Conservation (phyloP, 2,888 invertebrate genomes). For the Zygogramma bicolorata region DNA sequence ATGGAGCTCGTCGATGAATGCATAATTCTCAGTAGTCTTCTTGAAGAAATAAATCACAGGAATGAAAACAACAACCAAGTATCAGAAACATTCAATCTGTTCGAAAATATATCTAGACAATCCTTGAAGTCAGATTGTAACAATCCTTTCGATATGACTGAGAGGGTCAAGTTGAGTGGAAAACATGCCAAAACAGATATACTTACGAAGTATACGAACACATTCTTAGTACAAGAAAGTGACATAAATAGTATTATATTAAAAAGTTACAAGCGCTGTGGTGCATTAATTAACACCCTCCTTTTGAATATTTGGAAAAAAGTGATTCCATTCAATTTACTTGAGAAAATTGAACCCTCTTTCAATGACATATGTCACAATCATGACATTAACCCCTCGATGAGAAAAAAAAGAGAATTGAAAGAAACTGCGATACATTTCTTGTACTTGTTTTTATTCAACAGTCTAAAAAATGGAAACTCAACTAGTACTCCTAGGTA, state of each 20-base stretch:
- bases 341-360: constrained; percentile 15
- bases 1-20: constrained; percentile 45
- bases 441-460: constrained; percentile 46
- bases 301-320: constrained; percentile 43
- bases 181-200: too few species aligned
- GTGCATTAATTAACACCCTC: constrained; percentile 40
- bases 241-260: constrained; percentile 45
- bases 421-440: constrained; percentile 23
- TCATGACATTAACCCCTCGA: constrained; percentile 43
- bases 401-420: constrained; percentile 1
- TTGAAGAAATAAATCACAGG: constrained; percentile 48
- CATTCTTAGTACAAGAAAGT: constrained; percentile 44
- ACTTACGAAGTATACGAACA: background rate
- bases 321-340: constrained; percentile 32
- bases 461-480: constrained; percentile 21
- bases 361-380: constrained; percentile 38
- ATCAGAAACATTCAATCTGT: too few species aligned
- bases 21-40: constrained; percentile 47
- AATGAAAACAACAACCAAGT: constrained; percentile 27
- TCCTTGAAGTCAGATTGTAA: background rate
- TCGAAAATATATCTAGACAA: too few species aligned
- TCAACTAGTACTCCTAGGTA: background rate
- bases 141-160: background rate
- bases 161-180: background rate
- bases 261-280: constrained; percentile 47